Conservation (phyloP, 2,888 invertebrate species). For the Pachycephus smyrnensis region DNA sequence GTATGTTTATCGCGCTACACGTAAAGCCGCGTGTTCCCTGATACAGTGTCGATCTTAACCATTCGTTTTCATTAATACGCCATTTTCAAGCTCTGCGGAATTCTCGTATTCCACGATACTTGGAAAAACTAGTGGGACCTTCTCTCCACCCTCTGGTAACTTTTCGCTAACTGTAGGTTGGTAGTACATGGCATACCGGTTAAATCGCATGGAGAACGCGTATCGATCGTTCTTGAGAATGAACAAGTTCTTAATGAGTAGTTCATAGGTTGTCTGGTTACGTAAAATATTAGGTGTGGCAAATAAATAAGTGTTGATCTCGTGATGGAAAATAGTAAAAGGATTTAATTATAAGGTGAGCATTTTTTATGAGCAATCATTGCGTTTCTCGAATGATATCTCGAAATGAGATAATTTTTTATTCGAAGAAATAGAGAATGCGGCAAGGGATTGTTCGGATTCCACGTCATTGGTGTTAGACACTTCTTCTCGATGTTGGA, state of each 20-base stretch:
- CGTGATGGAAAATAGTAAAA: no score
- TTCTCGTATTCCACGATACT: neutral
- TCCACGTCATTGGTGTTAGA: neutral
- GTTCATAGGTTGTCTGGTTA: neutral
- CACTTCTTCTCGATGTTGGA: neutral
- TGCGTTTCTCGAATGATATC: neutral
- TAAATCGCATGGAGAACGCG: neutral
- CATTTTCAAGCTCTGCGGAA: slow-evolving; percentile 8
- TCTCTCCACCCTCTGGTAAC: neutral
- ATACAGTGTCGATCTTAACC: slow-evolving; percentile 37
- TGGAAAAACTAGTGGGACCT: neutral
- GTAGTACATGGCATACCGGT: neutral
- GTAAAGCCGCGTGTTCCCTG: slow-evolving; percentile 32
- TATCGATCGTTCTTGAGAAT: neutral
- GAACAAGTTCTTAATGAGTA: no score
- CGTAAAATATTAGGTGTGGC: neutral
- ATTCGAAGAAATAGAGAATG: neutral
- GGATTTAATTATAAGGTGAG: neutral
- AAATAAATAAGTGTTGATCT: no score
- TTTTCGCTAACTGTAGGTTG: neutral
- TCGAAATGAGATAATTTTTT: neutral
- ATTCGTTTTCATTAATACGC: slow-evolving; percentile 35
- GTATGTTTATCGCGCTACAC: slow-evolving; percentile 37
- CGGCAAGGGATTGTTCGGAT: neutral
- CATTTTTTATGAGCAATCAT: neutral